phyloP scores from a whole-genome alignment of 2,797 vertebrate species.

The Acrossocheilus wenchowensis region DNA sequence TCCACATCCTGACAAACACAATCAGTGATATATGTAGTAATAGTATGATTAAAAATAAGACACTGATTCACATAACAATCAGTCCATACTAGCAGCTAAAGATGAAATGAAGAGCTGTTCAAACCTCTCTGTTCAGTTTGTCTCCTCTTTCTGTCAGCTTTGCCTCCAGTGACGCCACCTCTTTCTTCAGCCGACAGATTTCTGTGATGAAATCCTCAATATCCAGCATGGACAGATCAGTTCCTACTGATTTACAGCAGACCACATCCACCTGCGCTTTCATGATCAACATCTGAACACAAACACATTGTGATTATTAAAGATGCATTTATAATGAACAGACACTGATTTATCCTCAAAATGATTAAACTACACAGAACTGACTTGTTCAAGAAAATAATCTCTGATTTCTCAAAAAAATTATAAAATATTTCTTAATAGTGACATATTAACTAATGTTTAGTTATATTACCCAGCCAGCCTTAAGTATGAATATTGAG shows the following conservation, averaged over 20 bases:
- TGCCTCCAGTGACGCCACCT: constrained; percentile 14
- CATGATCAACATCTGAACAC: not conserved
- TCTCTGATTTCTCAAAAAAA: not conserved
- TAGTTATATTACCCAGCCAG: not conserved
- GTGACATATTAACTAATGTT: not conserved
- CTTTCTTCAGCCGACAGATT: constrained; percentile 41
- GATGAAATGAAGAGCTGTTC: not conserved
- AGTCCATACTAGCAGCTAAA: too few species aligned
- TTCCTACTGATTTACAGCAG: constrained; percentile 38
- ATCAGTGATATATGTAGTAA: too few species aligned
- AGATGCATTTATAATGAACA: too few species aligned
- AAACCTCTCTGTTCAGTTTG: constrained; percentile 13
- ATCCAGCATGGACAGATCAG: constrained; percentile 51
- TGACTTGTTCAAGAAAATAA: too few species aligned
- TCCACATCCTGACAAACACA: not conserved
- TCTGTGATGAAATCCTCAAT: constrained; percentile 38
- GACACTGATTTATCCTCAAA: too few species aligned
- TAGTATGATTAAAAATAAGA: too few species aligned
- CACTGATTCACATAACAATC: too few species aligned
- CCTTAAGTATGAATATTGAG: too few species aligned
- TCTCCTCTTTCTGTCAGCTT: constrained; percentile 16
- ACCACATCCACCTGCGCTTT: not conserved
- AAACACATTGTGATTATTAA: not conserved
- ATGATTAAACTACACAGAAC: not conserved
- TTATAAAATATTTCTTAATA: too few species aligned